phyloP scores from a whole-genome alignment of 2,113 vertebrate genomes.

The Dipodomys spectabilis region DNA sequence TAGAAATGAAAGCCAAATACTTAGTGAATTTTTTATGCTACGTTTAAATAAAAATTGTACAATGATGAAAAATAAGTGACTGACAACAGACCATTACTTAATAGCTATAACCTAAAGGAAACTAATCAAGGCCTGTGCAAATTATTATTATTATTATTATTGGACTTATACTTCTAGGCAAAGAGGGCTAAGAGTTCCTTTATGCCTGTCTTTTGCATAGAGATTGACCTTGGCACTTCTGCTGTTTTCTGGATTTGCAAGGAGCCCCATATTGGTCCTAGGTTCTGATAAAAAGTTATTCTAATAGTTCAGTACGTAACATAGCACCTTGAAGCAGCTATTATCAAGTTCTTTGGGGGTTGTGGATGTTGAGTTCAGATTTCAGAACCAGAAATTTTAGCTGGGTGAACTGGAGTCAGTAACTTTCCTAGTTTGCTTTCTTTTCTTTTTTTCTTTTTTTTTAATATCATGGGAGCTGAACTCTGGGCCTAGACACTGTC shows the following conservation, averaged over 20 bases:
- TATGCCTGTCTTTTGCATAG: no score
- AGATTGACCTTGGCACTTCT: background rate
- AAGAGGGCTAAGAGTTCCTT: no score
- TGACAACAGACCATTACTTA: background rate
- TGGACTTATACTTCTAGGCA: background rate
- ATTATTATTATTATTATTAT: no score
- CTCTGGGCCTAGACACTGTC: no score
- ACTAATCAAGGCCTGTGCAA: background rate
- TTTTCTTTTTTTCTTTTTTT: no score
- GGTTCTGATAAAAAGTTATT: background rate
- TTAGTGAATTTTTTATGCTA: background rate
- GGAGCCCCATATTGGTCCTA: background rate
- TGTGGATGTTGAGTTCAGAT: background rate
- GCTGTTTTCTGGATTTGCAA: background rate
- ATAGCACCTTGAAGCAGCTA: background rate
- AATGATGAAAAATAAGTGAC: background rate
- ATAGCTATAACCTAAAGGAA: background rate
- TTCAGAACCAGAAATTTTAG: background rate
- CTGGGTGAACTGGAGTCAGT: background rate
- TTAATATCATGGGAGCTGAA: no score
- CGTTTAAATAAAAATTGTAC: background rate
- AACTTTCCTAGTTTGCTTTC: background rate
- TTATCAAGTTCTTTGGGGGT: background rate
- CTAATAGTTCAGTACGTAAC: background rate
- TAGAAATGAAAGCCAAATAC: background rate